Conservation (phyloP, 2,113 vertebrate species). For the Xiphorhynchus elegans region DNA sequence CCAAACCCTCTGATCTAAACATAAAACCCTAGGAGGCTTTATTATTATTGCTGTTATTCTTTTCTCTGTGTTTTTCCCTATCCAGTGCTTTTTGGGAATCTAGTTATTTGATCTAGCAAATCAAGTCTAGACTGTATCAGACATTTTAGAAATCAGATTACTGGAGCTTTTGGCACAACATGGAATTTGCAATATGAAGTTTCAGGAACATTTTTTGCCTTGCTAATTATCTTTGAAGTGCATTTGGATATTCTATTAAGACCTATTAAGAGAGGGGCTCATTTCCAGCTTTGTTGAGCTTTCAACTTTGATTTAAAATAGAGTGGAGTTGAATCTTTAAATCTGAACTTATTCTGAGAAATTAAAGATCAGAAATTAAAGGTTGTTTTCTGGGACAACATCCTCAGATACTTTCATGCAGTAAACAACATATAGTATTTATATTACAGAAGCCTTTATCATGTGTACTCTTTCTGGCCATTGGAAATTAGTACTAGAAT, state of each 20-base stretch:
- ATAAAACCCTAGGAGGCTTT: not conserved
- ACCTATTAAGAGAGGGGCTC: not conserved
- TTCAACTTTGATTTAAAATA: not conserved
- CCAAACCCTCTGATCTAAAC: not conserved
- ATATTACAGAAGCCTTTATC: not conserved
- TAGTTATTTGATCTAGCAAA: conserved; percentile 1
- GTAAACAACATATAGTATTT: not conserved
- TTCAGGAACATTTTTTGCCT: not conserved
- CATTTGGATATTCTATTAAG: not conserved
- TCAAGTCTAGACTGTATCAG: not conserved
- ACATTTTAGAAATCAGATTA: not conserved
- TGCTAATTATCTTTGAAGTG: not conserved
- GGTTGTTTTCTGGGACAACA: not conserved
- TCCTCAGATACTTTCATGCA: not conserved
- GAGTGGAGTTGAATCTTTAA: not conserved
- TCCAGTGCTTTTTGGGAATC: not conserved
- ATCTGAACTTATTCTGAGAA: not conserved
- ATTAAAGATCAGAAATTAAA: not conserved
- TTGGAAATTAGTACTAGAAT: not conserved
- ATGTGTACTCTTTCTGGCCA: not conserved
- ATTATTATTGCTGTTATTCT: conserved; percentile 9
- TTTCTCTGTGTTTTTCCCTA: not conserved
- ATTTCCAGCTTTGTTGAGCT: not conserved
- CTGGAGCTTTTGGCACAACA: not conserved
- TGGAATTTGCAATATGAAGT: not conserved